phyloP scores from a whole-genome alignment of 2,888 invertebrate species.

The Torymus aiolomorphi region DNA sequence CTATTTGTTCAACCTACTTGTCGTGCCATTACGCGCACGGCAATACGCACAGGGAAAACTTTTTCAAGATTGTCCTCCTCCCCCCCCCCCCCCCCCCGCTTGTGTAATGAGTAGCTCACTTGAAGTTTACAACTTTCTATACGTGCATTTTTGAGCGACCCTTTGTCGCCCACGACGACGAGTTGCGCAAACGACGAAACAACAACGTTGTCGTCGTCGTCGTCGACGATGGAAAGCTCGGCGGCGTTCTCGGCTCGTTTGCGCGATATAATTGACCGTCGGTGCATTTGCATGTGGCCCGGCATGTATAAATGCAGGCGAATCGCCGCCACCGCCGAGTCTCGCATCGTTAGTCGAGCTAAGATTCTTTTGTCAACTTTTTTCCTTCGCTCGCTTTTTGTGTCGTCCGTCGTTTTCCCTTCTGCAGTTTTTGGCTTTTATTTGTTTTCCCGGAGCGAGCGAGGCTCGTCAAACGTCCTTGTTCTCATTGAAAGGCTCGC shows the following conservation, averaged over 20 bases:
- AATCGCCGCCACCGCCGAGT: neutral
- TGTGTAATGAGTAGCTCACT: slow-evolving; percentile 32
- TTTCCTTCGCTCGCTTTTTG: neutral
- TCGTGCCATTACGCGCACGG: neutral
- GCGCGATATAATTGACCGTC: slow-evolving; percentile 32
- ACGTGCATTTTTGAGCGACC: neutral
- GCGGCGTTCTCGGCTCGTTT: neutral
- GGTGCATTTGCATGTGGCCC: slow-evolving; percentile 16
- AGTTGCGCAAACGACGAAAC: neutral
- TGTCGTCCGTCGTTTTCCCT: too few species aligned
- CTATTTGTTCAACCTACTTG: slow-evolving; percentile 44
- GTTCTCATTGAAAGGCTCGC: too few species aligned
- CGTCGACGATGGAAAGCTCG: too few species aligned
- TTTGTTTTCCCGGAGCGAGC: too few species aligned
- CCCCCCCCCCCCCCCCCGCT: too few species aligned
- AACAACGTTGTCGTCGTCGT: neutral
- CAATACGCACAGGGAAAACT: too few species aligned
- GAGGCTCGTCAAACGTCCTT: too few species aligned
- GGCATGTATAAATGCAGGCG: slow-evolving; percentile 35
- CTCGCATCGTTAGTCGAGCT: neutral
- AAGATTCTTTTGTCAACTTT: neutral
- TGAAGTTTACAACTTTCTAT: slow-evolving; percentile 29
- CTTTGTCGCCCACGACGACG: neutral
- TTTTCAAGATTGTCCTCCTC: too few species aligned
- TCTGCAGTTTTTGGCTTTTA: too few species aligned